These are phyloP conservation scores for Peromyscus leucopus DNA, from an alignment of 2,113 vertebrate genomes.

Conservation along the genomic window DNA sequence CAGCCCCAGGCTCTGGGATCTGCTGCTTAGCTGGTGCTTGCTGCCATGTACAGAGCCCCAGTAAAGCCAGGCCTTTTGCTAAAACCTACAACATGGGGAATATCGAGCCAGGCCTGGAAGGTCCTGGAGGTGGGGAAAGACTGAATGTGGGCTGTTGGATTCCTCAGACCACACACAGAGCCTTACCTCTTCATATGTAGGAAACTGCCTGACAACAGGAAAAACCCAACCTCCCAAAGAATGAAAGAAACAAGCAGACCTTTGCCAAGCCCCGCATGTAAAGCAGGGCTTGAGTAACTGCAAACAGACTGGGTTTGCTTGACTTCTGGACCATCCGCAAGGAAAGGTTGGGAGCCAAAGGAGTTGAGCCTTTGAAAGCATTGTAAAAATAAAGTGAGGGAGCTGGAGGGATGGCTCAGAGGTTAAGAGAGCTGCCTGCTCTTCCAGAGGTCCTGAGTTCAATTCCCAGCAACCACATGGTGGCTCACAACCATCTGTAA, in stretches of 20 bases:
- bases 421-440: too few species aligned
- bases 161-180: background rate
- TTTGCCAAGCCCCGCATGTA: background rate
- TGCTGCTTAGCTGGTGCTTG: background rate
- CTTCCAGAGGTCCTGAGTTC: too few species aligned
- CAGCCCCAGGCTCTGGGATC: background rate
- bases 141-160: background rate
- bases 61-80: background rate
- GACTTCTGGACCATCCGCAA: background rate
- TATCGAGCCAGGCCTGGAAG: background rate
- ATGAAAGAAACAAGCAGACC: background rate
- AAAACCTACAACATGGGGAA: background rate
- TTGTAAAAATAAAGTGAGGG: background rate
- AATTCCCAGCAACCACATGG: too few species aligned
- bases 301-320: background rate
- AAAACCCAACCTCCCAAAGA: background rate
- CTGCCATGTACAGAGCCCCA: background rate
- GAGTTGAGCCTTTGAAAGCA: background rate
- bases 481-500: too few species aligned
- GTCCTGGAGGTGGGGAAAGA: background rate
- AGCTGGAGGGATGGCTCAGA: too few species aligned
- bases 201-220: background rate
- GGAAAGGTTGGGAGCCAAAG: background rate
- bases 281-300: background rate
- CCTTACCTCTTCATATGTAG: background rate